Evolutionary conservation across 2,797 vertebrate genomes (phyloP).

Genomic region (Poeciliopsis paucimaculata): DNA sequence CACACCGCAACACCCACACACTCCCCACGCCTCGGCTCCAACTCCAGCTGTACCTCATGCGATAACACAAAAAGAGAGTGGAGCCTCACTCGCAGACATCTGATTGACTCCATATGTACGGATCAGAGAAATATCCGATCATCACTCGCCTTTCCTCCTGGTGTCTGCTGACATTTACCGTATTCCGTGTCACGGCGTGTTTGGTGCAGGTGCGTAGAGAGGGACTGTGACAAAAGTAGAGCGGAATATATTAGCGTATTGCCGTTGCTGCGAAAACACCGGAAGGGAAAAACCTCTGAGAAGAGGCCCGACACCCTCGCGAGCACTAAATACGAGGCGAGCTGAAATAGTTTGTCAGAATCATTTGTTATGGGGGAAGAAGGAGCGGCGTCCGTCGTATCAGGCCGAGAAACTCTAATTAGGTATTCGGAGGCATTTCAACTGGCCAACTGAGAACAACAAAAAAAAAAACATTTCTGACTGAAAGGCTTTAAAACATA

Average conservation of each 20-base stretch:
- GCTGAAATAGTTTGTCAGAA: constrained; percentile 5
- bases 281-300: constrained; percentile 31
- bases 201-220: constrained; percentile 19
- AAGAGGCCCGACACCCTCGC: constrained; percentile 24
- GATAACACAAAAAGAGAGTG: background rate
- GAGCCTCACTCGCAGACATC: constrained; percentile 5
- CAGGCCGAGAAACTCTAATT: constrained; percentile 21
- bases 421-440: constrained; percentile 26
- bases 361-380: background rate
- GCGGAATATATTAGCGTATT: constrained; percentile 25
- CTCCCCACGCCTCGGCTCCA: constrained; percentile 37
- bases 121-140: constrained; percentile 34
- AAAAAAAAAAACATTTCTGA: constrained; percentile 9
- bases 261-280: constrained; percentile 25
- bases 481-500: constrained; percentile 40
- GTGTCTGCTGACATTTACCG: constrained; percentile 53
- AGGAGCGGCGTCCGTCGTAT: background rate
- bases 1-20: constrained; percentile 52
- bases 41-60: constrained; percentile 56
- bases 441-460: constrained; percentile 9
- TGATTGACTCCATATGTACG: constrained; percentile 15
- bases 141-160: constrained; percentile 23
- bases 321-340: constrained; percentile 21
- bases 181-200: constrained; percentile 46
- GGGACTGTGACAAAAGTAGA: constrained; percentile 52